Base-by-base conservation (phyloP, 2,797 vertebrate species). In the Nannoperca australis region DNA sequence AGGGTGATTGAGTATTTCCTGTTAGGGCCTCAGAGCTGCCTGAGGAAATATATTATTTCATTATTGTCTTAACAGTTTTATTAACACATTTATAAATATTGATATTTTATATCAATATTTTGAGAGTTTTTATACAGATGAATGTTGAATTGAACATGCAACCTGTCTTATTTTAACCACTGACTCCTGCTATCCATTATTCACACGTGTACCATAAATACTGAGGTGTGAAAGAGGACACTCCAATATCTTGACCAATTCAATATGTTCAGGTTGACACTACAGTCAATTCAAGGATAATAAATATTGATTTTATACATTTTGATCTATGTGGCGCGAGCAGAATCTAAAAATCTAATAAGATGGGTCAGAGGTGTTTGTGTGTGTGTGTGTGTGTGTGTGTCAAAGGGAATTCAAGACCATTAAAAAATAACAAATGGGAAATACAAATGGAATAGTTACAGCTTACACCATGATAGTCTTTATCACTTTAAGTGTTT, bases 221-320 rank as follows among this genome's bases (percentile, higher is more conserved):
- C 36, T 61, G 51, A 59, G 45, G 44, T 54, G 66, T 83, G 87
- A 38, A 40, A 72, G 13, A 40, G 71, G 84, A 83, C 70, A 65
- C 42, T 49, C 22, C 73, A 72, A 87, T 79, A 83, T 85, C 70
- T 76, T 60, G 40, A 53, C 49, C 68, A 77, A 65, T 81, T 84
- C 82, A 72, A 84, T 83, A 85, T 69, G 67, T 88, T 83, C 65
- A 72, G 44, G 56, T 62, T 82, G 88, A 90, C 83, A 81, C 32
- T 59, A 47, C 70, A 62, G 54, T 85, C 79, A 69, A 85, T 88
- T 71, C 60, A 70, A 75, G 63, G 58, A 71, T 84, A 85, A 85
- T 88, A 89, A 86, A 86, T 67, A 90, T 89, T 61, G 83, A 89
- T 87, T 85, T 77, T 27, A 73, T 70, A 49, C 76, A 81, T 68